These are phyloP conservation scores for Belgica antarctica DNA, from an alignment of 2,888 invertebrate genomes.

Conservation along the genomic window DNA sequence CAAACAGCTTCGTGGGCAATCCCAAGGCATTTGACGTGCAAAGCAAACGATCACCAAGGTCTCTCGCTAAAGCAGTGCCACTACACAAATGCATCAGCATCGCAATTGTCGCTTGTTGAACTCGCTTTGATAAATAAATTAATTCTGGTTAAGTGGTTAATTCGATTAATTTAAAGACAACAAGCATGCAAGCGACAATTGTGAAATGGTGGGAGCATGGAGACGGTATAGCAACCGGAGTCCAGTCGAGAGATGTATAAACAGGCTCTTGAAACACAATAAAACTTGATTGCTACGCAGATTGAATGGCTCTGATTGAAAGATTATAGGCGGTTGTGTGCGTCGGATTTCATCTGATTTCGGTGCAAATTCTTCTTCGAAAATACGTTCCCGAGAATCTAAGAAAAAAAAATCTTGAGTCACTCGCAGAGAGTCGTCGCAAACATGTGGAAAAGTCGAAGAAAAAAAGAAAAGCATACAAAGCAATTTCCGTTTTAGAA, in stretches of 20 bases:
- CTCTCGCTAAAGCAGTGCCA: background rate
- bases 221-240: background rate
- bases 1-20: background rate
- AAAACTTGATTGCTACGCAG: constrained; percentile 12
- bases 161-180: constrained; percentile 4
- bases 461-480: constrained; percentile 33
- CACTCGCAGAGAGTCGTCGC: too few relatives aligned
- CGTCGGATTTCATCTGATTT: background rate
- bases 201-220: background rate
- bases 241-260: background rate
- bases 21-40: too few relatives aligned
- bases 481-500: constrained; percentile 41
- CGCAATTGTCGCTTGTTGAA: background rate
- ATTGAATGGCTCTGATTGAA: constrained; percentile 29
- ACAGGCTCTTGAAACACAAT: constrained; percentile 23
- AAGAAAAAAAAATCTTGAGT: constrained; percentile 7
- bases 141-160: constrained; percentile 18
- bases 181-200: background rate
- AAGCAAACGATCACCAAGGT: background rate
- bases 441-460: background rate
- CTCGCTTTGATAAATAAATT: background rate
- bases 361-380: background rate
- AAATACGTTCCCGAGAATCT: background rate
- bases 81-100: constrained; percentile 20
- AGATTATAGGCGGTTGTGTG: background rate